A percentile compares a stretch with the other conserved stretches of the same genome.
These are phyloP conservation scores for Iphiclides podalirius DNA, from an alignment of 2,888 invertebrate genomes.

Conservation along the genomic window DNA sequence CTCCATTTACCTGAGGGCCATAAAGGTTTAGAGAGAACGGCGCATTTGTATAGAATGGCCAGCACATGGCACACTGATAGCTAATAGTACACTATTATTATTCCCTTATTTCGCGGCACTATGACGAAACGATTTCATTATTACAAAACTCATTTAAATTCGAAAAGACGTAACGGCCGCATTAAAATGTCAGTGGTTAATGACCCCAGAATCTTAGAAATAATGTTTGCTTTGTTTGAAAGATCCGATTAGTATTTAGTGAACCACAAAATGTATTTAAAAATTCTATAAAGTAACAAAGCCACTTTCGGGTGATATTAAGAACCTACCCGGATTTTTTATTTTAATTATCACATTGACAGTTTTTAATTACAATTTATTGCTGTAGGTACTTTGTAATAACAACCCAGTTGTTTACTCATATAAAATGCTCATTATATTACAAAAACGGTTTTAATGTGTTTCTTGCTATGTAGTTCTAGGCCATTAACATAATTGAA, in stretches of 20 bases:
- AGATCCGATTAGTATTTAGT: background rate
- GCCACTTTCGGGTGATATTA: background rate
- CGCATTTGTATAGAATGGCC: slow-evolving; percentile 64
- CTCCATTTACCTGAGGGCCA: slow-evolving; percentile 62
- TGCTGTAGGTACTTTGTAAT: background rate
- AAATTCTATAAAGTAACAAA: background rate
- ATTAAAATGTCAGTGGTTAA: slow-evolving; percentile 21
- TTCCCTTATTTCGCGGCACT: background rate
- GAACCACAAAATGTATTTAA: no score
- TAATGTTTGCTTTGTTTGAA: slow-evolving; percentile 7
- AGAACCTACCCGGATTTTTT: background rate
- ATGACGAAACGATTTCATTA: slow-evolving; percentile 2
- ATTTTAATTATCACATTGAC: background rate
- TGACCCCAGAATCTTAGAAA: slow-evolving; percentile 18
- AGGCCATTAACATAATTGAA: background rate
- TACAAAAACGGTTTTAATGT: background rate
- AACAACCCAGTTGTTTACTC: background rate
- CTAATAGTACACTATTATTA: background rate
- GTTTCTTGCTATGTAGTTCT: background rate
- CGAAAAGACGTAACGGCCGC: slow-evolving; percentile 18
- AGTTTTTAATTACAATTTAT: background rate
- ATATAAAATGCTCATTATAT: background rate
- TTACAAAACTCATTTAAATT: slow-evolving; percentile 17
- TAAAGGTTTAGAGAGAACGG: slow-evolving; percentile 60
- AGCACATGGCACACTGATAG: slow-evolving; percentile 31